These are phyloP conservation scores for Parasteatoda tepidariorum DNA, from an alignment of 1,140 invertebrate species.

Conservation along the genomic window DNA sequence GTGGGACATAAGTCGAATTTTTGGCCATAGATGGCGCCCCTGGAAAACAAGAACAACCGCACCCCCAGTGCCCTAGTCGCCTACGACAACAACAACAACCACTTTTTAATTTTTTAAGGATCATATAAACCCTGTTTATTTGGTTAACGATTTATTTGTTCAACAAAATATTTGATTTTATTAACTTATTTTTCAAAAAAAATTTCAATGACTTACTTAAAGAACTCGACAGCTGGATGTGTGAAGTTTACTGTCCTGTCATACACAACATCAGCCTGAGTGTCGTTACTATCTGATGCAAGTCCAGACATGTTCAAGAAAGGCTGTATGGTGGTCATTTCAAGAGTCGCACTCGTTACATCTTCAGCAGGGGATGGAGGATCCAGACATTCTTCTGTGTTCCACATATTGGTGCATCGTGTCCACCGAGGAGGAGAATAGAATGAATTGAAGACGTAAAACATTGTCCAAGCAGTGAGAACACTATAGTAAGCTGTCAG, in stretches of 20 bases:
- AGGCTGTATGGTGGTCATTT: neutral
- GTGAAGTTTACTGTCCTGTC: conserved; percentile 1
- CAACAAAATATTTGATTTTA: neutral
- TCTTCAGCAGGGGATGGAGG: conserved; percentile 71
- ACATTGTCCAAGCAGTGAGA: conserved; percentile 93
- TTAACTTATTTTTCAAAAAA: neutral
- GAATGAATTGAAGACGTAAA: conserved; percentile 92
- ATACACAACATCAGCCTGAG: neutral
- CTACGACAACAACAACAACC: too few relatives aligned
- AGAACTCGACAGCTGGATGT: conserved; percentile 42
- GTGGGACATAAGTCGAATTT: too few relatives aligned
- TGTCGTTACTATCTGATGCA: neutral
- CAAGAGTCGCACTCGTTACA: neutral
- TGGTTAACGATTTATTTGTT: too few relatives aligned
- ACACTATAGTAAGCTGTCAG: conserved; percentile 97
- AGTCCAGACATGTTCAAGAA: neutral
- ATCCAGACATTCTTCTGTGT: conserved; percentile 77
- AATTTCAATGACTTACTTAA: conserved; percentile 21
- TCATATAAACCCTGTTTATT: too few relatives aligned
- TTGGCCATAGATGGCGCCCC: too few relatives aligned
- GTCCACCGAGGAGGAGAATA: conserved; percentile 88
- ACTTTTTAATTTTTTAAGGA: too few relatives aligned
- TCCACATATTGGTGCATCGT: conserved; percentile 88
- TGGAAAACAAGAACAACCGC: too few relatives aligned
- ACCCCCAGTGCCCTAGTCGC: too few relatives aligned